Evolutionary conservation across 2,113 vertebrate genomes (phyloP).

Genomic region (Callipepla californica): DNA sequence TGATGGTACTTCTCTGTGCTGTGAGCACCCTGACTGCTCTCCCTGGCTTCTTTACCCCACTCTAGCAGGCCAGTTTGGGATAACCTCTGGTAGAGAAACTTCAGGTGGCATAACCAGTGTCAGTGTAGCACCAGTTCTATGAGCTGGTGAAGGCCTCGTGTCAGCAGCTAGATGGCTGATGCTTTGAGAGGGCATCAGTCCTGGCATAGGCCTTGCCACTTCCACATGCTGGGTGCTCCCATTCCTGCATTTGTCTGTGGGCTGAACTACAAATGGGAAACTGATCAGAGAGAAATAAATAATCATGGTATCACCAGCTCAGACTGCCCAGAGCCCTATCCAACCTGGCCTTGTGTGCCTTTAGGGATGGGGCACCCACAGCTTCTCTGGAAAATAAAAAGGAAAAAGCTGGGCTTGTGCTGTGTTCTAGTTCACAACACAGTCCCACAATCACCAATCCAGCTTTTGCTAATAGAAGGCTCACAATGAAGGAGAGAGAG

Average conservation of each 20-base stretch:
- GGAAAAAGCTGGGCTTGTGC: neutral
- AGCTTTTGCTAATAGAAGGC: neutral
- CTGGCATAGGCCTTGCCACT: neutral
- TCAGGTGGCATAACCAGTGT: neutral
- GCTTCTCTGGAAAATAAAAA: neutral
- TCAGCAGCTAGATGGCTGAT: neutral
- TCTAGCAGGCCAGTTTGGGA: neutral
- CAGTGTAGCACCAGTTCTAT: neutral
- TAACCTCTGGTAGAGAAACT: neutral
- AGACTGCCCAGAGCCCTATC: too few relatives aligned
- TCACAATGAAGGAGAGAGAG: neutral
- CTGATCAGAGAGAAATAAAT: neutral
- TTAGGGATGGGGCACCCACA: too few relatives aligned
- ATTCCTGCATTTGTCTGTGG: neutral
- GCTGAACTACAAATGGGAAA: neutral
- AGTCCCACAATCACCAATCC: neutral
- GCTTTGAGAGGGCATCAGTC: neutral
- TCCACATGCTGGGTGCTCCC: neutral
- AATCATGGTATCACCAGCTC: neutral
- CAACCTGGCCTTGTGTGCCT: too few relatives aligned
- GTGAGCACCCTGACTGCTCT: neutral
- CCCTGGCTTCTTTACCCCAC: neutral
- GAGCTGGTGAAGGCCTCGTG: neutral
- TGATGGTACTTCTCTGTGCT: neutral
- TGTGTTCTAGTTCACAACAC: neutral